phyloP scores from a whole-genome alignment of 1,140 invertebrate genomes.

The Ceratina calcarata region DNA sequence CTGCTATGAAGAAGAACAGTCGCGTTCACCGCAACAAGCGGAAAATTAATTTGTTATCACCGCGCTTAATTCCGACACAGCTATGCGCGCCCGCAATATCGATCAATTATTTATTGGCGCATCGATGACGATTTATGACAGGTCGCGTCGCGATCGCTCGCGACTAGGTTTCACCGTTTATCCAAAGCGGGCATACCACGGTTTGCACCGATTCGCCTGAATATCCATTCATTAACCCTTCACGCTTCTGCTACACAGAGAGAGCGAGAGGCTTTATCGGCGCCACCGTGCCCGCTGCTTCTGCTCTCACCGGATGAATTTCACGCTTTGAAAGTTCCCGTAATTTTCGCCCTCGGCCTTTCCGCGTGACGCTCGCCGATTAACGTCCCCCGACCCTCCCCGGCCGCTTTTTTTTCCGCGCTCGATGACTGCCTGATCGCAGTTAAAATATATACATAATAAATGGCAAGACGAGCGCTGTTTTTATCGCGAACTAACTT shows the following conservation, averaged over 20 bases:
- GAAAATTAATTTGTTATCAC: constrained; percentile 42
- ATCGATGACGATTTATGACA: constrained; percentile 44
- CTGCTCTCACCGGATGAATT: neutral
- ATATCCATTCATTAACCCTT: constrained; percentile 46
- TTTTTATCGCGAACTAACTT: neutral
- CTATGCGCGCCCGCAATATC: neutral
- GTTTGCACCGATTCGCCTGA: constrained; percentile 31
- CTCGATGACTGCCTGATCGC: neutral
- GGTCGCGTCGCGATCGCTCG: neutral
- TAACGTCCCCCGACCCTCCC: neutral
- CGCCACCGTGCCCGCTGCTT: constrained; percentile 5
- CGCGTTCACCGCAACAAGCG: neutral
- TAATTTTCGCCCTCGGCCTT: neutral
- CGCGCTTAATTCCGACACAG: constrained; percentile 16
- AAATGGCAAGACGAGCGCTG: neutral
- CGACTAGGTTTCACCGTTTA: constrained; percentile 17
- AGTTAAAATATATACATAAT: neutral
- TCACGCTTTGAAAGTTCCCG: neutral
- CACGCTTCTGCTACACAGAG: constrained; percentile 28
- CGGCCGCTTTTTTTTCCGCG: neutral
- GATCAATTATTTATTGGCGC: constrained; percentile 25
- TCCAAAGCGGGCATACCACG: constrained; percentile 8
- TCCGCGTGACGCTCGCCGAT: neutral
- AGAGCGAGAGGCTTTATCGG: constrained; percentile 4
- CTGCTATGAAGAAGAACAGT: too few relatives aligned